Evolutionary conservation across 1,140 invertebrate genomes (phyloP).

Genomic region (Meloidogyne floridensis): DNA sequence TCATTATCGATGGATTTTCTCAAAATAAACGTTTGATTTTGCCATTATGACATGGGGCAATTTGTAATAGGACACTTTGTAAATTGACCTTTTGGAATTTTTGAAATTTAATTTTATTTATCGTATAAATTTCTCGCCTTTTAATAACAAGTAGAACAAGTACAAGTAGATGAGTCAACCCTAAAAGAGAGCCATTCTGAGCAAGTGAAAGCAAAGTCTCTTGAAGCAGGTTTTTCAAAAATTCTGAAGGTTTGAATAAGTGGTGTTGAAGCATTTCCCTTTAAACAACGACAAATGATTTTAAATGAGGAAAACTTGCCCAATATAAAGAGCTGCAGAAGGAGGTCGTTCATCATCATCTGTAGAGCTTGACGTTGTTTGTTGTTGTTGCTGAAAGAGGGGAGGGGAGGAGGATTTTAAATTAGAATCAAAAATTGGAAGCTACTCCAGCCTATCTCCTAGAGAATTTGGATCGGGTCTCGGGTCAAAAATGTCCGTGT

Average conservation of each 20-base stretch:
- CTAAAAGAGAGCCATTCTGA: constrained; percentile 62
- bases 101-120: no score
- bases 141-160: constrained; percentile 56
- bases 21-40: no score
- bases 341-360: constrained; percentile 41
- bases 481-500: no score
- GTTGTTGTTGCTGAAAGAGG: neutral
- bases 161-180: constrained; percentile 58
- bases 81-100: no score
- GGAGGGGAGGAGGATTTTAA: no score
- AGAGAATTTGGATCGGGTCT: no score
- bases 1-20: no score
- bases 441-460: no score
- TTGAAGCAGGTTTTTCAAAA: constrained; percentile 62
- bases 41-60: no score
- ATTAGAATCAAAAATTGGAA: no score
- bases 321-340: constrained; percentile 13
- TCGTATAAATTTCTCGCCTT: neutral
- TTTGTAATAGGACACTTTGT: no score
- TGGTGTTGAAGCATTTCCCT: constrained; percentile 62
- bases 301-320: neutral
- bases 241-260: constrained; percentile 56
- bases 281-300: neutral
- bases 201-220: constrained; percentile 63
- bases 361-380: neutral